Evolutionary conservation across 92 coral and sea anemone genomes (phyloP).

Genomic region (Parazoanthus swiftii): DNA sequence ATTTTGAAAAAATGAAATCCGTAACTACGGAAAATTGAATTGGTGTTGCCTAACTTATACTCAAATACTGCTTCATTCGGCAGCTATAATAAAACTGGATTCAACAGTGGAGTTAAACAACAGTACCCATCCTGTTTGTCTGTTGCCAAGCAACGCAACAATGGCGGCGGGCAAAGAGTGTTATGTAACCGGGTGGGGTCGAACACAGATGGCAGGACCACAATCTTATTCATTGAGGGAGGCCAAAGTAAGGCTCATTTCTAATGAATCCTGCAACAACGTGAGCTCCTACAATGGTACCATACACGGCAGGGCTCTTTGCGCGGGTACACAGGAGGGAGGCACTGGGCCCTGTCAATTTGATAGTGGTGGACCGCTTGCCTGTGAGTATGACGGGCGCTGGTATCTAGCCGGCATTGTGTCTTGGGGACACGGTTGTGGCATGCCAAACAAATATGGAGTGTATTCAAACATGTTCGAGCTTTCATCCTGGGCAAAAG

Average conservation of each 20-base stretch:
- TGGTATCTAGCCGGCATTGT: constrained; percentile 83
- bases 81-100: constrained; percentile 50
- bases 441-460: constrained; percentile 71
- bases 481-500: constrained; percentile 68
- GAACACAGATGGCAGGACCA: constrained; percentile 52
- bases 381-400: constrained; percentile 60
- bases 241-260: constrained; percentile 69
- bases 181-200: constrained; percentile 87
- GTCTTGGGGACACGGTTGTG: constrained; percentile 87
- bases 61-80: neutral
- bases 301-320: constrained; percentile 74
- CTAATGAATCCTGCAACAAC: constrained; percentile 72
- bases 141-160: constrained; percentile 50
- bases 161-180: constrained; percentile 63
- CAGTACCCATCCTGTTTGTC: constrained; percentile 58
- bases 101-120: constrained; percentile 23
- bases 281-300: constrained; percentile 65
- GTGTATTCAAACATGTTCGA: constrained; percentile 83
- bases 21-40: too few species aligned
- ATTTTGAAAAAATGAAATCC: too few species aligned
- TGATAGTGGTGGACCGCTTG: constrained; percentile 96
- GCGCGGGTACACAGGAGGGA: constrained; percentile 81
- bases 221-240: constrained; percentile 66
- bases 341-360: constrained; percentile 89
- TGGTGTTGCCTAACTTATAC: too few species aligned